Percentiles rank a stretch among this genome's conserved stretches.
Conservation (phyloP, 92 coral and sea anemone genomes). For the Palythoa caribaeorum region DNA sequence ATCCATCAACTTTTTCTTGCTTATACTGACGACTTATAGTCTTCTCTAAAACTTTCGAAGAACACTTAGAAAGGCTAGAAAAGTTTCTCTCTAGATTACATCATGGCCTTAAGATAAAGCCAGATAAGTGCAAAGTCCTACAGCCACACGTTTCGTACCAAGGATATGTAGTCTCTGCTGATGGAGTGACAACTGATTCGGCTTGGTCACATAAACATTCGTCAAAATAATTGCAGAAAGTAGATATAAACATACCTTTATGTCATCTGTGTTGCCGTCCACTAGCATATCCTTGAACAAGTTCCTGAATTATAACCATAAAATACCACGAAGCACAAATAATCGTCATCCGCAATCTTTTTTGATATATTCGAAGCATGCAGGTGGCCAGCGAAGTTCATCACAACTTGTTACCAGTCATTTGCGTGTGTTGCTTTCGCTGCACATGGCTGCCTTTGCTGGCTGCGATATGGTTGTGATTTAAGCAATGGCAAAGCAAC, state of each 20-base stretch:
- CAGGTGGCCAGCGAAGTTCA: not conserved
- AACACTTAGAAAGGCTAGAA: conserved; percentile 64
- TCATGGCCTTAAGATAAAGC: conserved; percentile 61
- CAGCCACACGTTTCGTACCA: conserved; percentile 55
- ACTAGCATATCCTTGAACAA: not conserved
- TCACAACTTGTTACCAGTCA: conserved; percentile 10
- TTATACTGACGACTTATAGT: conserved; percentile 56
- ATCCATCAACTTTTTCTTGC: conserved; percentile 18
- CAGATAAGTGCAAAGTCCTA: conserved; percentile 65
- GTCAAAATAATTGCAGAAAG: no score
- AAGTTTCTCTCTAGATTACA: conserved; percentile 43
- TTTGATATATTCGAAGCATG: not conserved
- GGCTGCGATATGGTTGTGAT: not conserved
- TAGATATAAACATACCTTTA: no score
- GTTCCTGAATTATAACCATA: not conserved
- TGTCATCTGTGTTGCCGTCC: no score
- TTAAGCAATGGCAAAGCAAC: not conserved
- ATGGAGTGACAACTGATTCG: conserved; percentile 70
- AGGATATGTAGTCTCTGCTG: conserved; percentile 68
- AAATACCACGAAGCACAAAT: not conserved
- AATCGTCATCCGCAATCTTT: not conserved
- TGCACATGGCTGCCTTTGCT: not conserved
- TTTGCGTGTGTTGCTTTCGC: not conserved
- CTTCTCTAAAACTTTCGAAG: conserved; percentile 53
- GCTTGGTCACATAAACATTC: not conserved